A percentile compares a stretch with the other conserved stretches of the same genome.
Evolutionary conservation across 2,888 invertebrate genomes (phyloP).

Genomic region (Limnephilus rhombicus): DNA sequence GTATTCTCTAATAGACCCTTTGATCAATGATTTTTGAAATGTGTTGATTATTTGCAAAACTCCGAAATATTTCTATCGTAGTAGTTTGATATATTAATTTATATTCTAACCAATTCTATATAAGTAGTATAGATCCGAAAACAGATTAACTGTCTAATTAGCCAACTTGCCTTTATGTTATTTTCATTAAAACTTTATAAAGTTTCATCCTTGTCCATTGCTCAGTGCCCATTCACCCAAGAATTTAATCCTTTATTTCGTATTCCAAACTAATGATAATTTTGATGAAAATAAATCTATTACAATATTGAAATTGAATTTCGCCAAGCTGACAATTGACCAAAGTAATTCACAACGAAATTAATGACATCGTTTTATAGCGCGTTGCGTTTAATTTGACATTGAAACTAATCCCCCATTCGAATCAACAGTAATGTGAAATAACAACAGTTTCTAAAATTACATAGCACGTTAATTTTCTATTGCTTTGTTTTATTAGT

Average conservation of each 20-base stretch:
- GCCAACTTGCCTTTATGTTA: background rate
- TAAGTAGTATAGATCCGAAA: background rate
- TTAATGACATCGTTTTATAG: conserved; percentile 41
- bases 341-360: conserved; percentile 30
- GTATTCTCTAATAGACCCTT: no score
- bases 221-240: background rate
- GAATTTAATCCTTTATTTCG: background rate
- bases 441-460: conserved; percentile 43
- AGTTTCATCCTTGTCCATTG: background rate
- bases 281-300: background rate
- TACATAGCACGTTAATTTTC: background rate
- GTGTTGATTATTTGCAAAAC: no score
- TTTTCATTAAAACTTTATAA: background rate
- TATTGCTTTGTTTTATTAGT: background rate
- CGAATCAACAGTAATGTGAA: conserved; percentile 36
- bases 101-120: background rate
- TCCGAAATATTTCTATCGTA: no score
- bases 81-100: background rate
- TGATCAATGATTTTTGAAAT: no score
- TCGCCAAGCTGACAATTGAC: conserved; percentile 29
- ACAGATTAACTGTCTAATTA: background rate
- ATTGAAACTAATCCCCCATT: conserved; percentile 41
- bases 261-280: background rate
- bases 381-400: conserved; percentile 43
- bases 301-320: conserved; percentile 14